Conservation (phyloP, 2,888 invertebrate species). For the Campopleginae sp. region DNA sequence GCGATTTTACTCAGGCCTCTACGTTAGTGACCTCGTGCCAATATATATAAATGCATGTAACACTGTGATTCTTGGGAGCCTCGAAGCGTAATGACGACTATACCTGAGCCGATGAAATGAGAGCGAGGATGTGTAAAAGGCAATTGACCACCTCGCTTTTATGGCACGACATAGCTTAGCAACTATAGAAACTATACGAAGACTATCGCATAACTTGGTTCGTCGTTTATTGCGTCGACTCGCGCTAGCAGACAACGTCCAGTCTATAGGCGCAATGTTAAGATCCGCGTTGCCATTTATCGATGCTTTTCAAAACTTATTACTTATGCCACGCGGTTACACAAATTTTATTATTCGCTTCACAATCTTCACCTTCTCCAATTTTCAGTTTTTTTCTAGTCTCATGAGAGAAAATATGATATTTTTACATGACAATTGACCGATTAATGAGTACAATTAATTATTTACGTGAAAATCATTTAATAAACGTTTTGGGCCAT, state of each 20-base stretch:
- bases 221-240: constrained; percentile 56
- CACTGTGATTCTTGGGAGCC: constrained; percentile 76
- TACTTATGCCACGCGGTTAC: background rate
- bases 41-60: constrained; percentile 27
- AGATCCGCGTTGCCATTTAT: constrained; percentile 24
- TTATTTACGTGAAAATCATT: background rate
- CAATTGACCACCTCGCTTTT: constrained; percentile 80
- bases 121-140: constrained; percentile 83
- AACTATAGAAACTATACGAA: constrained; percentile 31
- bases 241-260: constrained; percentile 33
- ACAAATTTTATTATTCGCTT: background rate
- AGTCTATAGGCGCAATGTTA: constrained; percentile 3
- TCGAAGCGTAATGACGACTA: constrained; percentile 76
- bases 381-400: background rate
- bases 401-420: background rate
- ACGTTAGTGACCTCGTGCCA: background rate
- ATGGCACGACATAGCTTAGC: constrained; percentile 77
- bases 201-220: constrained; percentile 60
- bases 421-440: background rate
- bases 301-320: constrained; percentile 11
- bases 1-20: constrained; percentile 1
- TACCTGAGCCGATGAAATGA: constrained; percentile 73
- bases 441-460: background rate
- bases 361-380: background rate
- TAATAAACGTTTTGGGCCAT: too few species aligned